Evolutionary conservation across 2,797 vertebrate species (phyloP).

Genomic region (Phrynocephalus vlangalii): DNA sequence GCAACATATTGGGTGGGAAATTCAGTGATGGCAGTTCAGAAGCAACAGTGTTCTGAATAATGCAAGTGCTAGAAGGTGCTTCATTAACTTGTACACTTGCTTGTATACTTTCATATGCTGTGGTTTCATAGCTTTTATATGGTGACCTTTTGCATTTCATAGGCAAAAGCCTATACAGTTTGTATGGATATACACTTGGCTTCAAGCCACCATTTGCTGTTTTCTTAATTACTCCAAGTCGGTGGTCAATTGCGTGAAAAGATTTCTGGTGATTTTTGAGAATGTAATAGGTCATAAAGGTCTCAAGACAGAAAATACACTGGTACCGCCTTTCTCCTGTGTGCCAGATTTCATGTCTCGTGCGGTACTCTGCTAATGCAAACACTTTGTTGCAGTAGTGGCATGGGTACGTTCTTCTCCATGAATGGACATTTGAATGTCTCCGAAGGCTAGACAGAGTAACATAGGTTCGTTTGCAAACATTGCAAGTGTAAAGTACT

Average conservation of each 20-base stretch:
- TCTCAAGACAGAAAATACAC: constrained; percentile 98
- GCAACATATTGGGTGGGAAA: constrained; percentile 79
- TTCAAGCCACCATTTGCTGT: constrained; percentile 91
- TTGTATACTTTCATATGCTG: constrained; percentile 82
- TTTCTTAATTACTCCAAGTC: constrained; percentile 92
- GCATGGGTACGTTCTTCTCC: constrained; percentile 97
- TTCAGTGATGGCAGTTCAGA: constrained; percentile 79
- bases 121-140: constrained; percentile 90
- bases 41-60: constrained; percentile 72
- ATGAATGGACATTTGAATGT: constrained; percentile 97
- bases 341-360: constrained; percentile 98
- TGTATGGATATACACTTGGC: constrained; percentile 93
- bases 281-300: constrained; percentile 99
- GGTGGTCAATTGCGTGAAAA: constrained; percentile 96
- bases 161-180: constrained; percentile 95
- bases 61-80: constrained; percentile 67
- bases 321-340: constrained; percentile 97
- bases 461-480: constrained; percentile 95
- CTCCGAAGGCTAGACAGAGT: constrained; percentile 95
- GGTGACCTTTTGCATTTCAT: constrained; percentile 94
- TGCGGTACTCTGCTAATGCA: constrained; percentile 96
- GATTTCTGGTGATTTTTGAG: constrained; percentile 98
- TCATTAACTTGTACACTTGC: constrained; percentile 74
- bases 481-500: constrained; percentile 89
- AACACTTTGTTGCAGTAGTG: constrained; percentile 99